These are phyloP conservation scores for Globia sparganii DNA, from an alignment of 2,888 invertebrate species.

Conservation along the genomic window DNA sequence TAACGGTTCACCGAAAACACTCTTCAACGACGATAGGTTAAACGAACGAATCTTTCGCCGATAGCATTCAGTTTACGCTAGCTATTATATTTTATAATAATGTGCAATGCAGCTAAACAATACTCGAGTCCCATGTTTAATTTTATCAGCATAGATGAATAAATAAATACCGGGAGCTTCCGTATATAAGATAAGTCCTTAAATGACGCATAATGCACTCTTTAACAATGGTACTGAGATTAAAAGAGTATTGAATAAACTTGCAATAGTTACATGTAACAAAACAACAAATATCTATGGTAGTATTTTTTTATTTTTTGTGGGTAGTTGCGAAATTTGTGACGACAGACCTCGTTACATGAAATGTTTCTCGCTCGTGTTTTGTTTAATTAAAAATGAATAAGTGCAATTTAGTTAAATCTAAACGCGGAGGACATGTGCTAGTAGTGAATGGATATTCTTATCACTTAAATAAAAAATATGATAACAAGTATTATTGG, in stretches of 20 bases:
- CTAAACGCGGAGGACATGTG: constrained; percentile 37
- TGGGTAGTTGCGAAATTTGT: constrained; percentile 28
- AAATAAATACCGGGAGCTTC: too few relatives aligned
- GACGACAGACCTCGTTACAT: constrained; percentile 29
- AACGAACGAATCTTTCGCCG: too few relatives aligned
- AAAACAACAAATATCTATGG: constrained; percentile 8
- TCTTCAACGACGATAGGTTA: not conserved
- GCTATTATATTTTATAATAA: constrained; percentile 12
- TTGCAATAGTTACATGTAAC: constrained; percentile 29
- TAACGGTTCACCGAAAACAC: constrained; percentile 4
- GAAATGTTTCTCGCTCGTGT: constrained; percentile 30
- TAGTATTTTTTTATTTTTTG: constrained; percentile 4
- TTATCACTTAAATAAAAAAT: constrained; percentile 18
- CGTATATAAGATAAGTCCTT: too few relatives aligned
- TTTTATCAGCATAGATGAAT: too few relatives aligned
- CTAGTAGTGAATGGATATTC: constrained; percentile 35
- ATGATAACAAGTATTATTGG: too few relatives aligned
- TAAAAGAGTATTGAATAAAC: constrained; percentile 27
- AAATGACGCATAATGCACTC: too few relatives aligned
- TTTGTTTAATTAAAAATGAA: constrained; percentile 34
- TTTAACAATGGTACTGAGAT: constrained; percentile 5
- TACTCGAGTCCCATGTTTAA: constrained; percentile 23
- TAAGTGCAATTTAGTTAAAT: constrained; percentile 35
- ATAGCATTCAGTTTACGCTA: constrained; percentile 9
- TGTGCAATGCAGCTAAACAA: constrained; percentile 14